These are phyloP conservation scores for Sebastes ruberrimus DNA, from an alignment of 2,797 vertebrate species.

Conservation along the genomic window DNA sequence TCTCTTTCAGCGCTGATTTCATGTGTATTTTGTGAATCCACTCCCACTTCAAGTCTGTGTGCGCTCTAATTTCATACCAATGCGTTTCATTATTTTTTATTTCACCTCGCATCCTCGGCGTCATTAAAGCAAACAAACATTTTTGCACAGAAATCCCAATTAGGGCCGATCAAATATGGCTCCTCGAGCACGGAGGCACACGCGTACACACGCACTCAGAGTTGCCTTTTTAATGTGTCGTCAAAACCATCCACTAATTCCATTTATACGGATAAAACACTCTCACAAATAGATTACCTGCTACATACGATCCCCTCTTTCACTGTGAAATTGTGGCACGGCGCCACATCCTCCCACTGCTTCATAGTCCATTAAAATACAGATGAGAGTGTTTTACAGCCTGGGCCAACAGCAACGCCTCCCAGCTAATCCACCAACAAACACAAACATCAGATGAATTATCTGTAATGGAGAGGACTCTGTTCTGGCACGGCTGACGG, in stretches of 20 bases:
- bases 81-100: slow-evolving; percentile 37
- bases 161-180: slow-evolving; percentile 69
- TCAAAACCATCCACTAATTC: slow-evolving; percentile 80
- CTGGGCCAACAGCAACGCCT: slow-evolving; percentile 81
- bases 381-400: slow-evolving; percentile 83
- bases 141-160: slow-evolving; percentile 65
- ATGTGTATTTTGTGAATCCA: slow-evolving; percentile 31
- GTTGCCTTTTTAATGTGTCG: slow-evolving; percentile 74
- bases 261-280: slow-evolving; percentile 83
- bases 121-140: slow-evolving; percentile 62
- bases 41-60: slow-evolving; percentile 35
- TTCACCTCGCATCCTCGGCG: slow-evolving; percentile 38
- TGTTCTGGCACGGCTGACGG: slow-evolving; percentile 78
- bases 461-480: slow-evolving; percentile 82
- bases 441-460: slow-evolving; percentile 84
- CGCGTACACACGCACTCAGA: slow-evolving; percentile 2
- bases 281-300: slow-evolving; percentile 85
- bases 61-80: slow-evolving; percentile 47
- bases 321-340: slow-evolving; percentile 80
- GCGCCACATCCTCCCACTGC: slow-evolving; percentile 84
- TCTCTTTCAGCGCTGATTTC: slow-evolving; percentile 42
- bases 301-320: slow-evolving; percentile 82
- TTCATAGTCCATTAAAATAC: slow-evolving; percentile 85
- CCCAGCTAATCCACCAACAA: slow-evolving; percentile 81
- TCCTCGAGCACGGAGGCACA: slow-evolving; percentile 46